Evolutionary conservation across 2,797 vertebrate genomes (phyloP).

Genomic region (Silurus aristotelis): DNA sequence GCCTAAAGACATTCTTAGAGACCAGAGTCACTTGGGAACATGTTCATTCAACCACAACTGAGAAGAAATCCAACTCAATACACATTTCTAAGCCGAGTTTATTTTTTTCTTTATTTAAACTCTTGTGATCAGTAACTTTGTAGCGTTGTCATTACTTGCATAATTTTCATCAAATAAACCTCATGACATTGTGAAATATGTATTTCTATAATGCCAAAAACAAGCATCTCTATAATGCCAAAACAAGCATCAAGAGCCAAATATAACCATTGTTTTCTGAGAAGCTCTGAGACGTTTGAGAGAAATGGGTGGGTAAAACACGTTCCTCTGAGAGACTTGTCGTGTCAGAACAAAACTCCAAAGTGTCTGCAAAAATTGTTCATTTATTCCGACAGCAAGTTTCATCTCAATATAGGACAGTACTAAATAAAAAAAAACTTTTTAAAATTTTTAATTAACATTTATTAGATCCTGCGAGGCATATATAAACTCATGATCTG

Average conservation of each 20-base stretch:
- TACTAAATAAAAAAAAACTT: too few species aligned
- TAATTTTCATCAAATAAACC: not conserved
- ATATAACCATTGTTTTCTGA: constrained; percentile 36
- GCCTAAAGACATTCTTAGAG: not conserved
- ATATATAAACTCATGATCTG: not conserved
- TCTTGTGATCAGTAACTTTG: not conserved
- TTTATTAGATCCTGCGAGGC: too few species aligned
- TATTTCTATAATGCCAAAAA: constrained; percentile 32
- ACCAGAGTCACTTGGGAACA: not conserved
- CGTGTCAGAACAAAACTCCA: not conserved
- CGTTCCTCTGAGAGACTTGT: not conserved
- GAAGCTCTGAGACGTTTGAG: constrained; percentile 37
- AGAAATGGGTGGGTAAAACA: constrained; percentile 43
- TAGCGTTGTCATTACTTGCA: not conserved
- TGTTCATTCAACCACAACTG: not conserved
- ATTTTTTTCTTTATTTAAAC: not conserved
- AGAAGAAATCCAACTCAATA: too few species aligned
- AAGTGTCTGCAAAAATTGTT: constrained; percentile 7
- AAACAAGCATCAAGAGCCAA: constrained; percentile 41
- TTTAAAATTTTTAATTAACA: too few species aligned
- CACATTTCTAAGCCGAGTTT: not conserved
- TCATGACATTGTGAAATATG: not conserved
- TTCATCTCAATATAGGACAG: not conserved
- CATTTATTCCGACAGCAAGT: not conserved
- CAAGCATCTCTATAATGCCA: constrained; percentile 32